Percentiles rank a stretch among this genome's conserved stretches.
Evolutionary conservation across 2,797 vertebrate species (phyloP).

Genomic region (Euthynnus affinis): DNA sequence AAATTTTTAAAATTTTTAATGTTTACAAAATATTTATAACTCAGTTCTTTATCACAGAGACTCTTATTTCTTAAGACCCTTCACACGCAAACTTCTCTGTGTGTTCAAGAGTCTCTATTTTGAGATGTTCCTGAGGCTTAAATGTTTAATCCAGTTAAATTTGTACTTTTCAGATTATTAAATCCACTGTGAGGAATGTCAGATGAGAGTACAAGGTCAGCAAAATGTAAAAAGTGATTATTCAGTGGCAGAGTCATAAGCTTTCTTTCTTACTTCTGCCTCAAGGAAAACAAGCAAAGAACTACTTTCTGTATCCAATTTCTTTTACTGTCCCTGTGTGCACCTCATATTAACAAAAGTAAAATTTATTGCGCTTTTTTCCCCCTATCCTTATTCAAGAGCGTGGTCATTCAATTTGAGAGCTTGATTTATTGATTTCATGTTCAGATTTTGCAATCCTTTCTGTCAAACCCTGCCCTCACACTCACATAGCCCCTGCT

Average conservation of each 20-base stretch:
- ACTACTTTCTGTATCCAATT: not conserved
- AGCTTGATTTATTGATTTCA: too few relatives aligned
- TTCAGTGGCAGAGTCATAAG: conserved; percentile 8
- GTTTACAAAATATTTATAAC: conserved; percentile 5
- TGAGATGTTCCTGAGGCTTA: conserved; percentile 50
- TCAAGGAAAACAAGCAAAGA: conserved; percentile 4
- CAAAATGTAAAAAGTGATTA: conserved; percentile 52
- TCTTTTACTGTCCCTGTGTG: not conserved
- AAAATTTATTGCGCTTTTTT: too few relatives aligned
- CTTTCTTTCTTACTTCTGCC: conserved; percentile 7
- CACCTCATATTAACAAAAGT: conserved; percentile 9
- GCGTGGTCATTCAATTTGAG: too few relatives aligned
- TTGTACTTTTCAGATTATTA: conserved; percentile 55
- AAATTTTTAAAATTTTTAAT: conserved; percentile 23
- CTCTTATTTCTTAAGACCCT: not conserved
- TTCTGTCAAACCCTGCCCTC: too few relatives aligned
- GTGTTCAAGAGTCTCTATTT: conserved; percentile 40
- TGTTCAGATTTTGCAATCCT: too few relatives aligned
- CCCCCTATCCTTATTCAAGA: too few relatives aligned
- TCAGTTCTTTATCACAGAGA: not conserved
- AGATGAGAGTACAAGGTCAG: conserved; percentile 54
- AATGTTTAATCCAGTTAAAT: conserved; percentile 64
- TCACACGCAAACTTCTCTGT: not conserved
- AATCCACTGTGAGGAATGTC: conserved; percentile 56
- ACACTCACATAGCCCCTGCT: too few relatives aligned